phyloP scores from a whole-genome alignment of 1,140 invertebrate species.

The Tetragnatha versicolor region DNA sequence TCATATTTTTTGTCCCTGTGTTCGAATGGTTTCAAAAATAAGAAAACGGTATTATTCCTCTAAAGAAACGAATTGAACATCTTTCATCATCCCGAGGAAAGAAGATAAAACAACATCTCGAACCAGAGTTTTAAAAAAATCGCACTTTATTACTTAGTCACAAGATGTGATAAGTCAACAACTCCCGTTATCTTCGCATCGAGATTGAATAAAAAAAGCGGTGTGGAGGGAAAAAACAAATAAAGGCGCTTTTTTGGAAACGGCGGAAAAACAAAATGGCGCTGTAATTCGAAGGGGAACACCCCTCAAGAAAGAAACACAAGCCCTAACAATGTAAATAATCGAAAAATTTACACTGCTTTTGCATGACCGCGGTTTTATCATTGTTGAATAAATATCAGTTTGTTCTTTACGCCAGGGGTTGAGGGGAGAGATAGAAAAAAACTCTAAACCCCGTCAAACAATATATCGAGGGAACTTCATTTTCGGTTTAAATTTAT shows the following conservation, averaged over 20 bases:
- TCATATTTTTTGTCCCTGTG: too few relatives aligned
- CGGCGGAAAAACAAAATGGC: background rate
- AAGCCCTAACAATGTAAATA: conserved; percentile 45
- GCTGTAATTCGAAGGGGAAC: background rate
- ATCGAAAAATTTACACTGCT: conserved; percentile 39
- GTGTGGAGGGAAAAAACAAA: background rate
- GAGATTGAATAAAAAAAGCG: background rate
- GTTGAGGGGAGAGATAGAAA: too few relatives aligned
- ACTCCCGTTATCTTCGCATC: background rate
- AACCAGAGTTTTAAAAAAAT: background rate
- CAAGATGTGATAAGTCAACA: conserved; percentile 35
- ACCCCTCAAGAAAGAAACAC: conserved; percentile 1
- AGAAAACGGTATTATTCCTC: too few relatives aligned
- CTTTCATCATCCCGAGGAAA: background rate
- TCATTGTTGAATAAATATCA: conserved; percentile 47
- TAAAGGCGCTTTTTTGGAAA: background rate
- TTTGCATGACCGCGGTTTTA: conserved; percentile 31
- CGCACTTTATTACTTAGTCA: background rate
- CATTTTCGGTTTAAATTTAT: conserved; percentile 15
- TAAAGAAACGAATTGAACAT: too few relatives aligned
- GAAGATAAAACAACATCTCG: conserved; percentile 34
- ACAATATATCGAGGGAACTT: too few relatives aligned
- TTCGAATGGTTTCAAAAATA: too few relatives aligned
- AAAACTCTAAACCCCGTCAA: too few relatives aligned
- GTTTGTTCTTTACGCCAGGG: conserved; percentile 22